Percentiles rank a stretch among this genome's conserved stretches.
Conservation (phyloP, 92 coral and sea anemone species). For the Heteractis magnifica region DNA sequence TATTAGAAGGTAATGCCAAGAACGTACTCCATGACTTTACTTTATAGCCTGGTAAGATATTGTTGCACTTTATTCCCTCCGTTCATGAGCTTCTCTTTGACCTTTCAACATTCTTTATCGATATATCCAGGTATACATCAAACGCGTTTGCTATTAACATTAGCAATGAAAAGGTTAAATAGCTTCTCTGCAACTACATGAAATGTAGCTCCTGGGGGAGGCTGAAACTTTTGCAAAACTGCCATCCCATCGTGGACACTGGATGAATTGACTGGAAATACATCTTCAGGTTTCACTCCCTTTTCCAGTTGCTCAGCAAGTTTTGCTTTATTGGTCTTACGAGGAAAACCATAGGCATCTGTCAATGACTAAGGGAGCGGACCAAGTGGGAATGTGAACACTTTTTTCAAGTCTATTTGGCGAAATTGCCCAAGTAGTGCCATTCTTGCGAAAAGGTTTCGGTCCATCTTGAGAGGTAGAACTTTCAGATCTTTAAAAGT, state of each 20-base stretch:
- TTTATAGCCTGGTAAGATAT: constrained; percentile 27
- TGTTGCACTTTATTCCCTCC: constrained; percentile 31
- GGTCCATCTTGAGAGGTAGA: constrained; percentile 49
- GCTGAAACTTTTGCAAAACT: constrained; percentile 49
- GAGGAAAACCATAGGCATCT: constrained; percentile 55
- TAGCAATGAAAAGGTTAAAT: constrained; percentile 30
- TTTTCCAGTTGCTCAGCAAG: constrained; percentile 51
- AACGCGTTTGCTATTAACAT: constrained; percentile 22
- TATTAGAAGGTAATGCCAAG: constrained; percentile 37
- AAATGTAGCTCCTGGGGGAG: constrained; percentile 46
- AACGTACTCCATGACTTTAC: constrained; percentile 46
- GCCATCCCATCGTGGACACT: constrained; percentile 57
- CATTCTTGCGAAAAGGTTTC: constrained; percentile 57
- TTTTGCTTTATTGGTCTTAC: constrained; percentile 49
- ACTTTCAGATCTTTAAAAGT: constrained; percentile 62
- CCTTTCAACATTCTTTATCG: constrained; percentile 48
- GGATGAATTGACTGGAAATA: constrained; percentile 39
- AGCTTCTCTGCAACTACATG: constrained; percentile 40
- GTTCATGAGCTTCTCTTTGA: constrained; percentile 15
- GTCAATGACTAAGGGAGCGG: constrained; percentile 65
- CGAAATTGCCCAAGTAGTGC: constrained; percentile 62
- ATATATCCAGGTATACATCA: constrained; percentile 36
- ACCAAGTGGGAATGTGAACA: constrained; percentile 60
- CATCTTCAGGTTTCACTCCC: constrained; percentile 23
- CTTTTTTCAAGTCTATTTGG: constrained; percentile 49